A percentile compares a stretch with the other conserved stretches of the same genome.
phyloP scores from a whole-genome alignment of 2,888 invertebrate species.

The Eupithecia exiguata region DNA sequence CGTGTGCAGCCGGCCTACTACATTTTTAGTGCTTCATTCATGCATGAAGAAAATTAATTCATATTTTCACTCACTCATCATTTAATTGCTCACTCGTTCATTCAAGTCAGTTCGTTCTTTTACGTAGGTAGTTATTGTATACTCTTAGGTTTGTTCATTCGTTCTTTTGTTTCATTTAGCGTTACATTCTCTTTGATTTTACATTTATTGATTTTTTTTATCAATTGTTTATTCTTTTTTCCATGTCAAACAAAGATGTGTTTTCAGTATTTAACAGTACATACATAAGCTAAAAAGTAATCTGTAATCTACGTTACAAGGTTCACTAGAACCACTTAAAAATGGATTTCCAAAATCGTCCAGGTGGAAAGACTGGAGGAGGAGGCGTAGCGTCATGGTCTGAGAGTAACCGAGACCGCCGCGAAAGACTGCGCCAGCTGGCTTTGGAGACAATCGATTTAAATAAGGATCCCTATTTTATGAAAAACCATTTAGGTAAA shows the following conservation, averaged over 20 bases:
- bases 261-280: background rate
- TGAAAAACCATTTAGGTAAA: conserved; percentile 98
- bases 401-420: conserved; percentile 97
- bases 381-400: conserved; percentile 99
- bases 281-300: background rate
- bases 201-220: too few relatives aligned
- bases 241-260: background rate
- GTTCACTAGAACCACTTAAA: background rate
- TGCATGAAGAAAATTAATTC: too few relatives aligned
- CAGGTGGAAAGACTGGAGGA: conserved; percentile 99
- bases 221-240: too few relatives aligned
- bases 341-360: conserved; percentile 99
- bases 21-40: too few relatives aligned
- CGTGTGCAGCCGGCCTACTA: too few relatives aligned
- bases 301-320: background rate
- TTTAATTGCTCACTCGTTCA: too few relatives aligned
- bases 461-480: conserved; percentile 99
- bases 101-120: too few relatives aligned
- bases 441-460: conserved; percentile 99
- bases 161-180: too few relatives aligned
- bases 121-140: too few relatives aligned
- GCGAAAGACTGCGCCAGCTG: conserved; percentile 96
- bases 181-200: too few relatives aligned
- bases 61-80: too few relatives aligned
- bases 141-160: too few relatives aligned